These are phyloP conservation scores for Austrolebias charrua DNA, from an alignment of 2,797 vertebrate genomes.

Conservation along the genomic window DNA sequence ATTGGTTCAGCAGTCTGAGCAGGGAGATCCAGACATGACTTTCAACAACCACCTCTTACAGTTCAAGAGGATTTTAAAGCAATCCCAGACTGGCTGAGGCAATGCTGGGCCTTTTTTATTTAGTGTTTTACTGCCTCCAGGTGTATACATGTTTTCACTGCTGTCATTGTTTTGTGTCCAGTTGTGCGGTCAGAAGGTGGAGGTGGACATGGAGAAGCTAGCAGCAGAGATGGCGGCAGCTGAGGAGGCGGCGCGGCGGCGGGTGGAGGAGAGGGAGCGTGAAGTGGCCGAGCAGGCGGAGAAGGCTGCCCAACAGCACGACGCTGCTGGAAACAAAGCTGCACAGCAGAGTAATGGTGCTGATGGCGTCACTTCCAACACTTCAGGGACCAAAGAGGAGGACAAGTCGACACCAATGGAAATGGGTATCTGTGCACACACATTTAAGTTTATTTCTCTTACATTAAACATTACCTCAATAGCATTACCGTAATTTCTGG, in stretches of 20 bases:
- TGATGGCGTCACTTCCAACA: constrained; percentile 30
- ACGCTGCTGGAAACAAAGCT: constrained; percentile 57
- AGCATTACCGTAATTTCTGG: no score
- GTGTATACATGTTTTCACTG: no score
- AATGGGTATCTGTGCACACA: constrained; percentile 74
- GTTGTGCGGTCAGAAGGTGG: constrained; percentile 94
- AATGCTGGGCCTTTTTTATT: no score
- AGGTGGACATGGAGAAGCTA: constrained; percentile 99
- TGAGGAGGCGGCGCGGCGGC: constrained; percentile 89
- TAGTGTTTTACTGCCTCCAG: no score
- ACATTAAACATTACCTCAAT: no score
- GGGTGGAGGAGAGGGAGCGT: constrained; percentile 90
- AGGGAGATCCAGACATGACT: no score
- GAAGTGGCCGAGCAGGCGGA: constrained; percentile 89
- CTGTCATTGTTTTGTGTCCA: constrained; percentile 44
- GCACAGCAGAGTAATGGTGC: constrained; percentile 45
- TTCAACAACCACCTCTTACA: neutral
- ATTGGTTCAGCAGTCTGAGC: no score
- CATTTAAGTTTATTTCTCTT: neutral
- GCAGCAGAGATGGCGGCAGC: constrained; percentile 95
- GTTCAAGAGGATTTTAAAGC: no score
- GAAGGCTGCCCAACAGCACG: constrained; percentile 62
- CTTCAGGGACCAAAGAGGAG: constrained; percentile 84
- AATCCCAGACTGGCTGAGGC: no score
- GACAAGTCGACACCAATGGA: constrained; percentile 84